These are phyloP conservation scores for Drosophila paramelanica DNA, from an alignment of 2,888 invertebrate genomes.

Conservation along the genomic window DNA sequence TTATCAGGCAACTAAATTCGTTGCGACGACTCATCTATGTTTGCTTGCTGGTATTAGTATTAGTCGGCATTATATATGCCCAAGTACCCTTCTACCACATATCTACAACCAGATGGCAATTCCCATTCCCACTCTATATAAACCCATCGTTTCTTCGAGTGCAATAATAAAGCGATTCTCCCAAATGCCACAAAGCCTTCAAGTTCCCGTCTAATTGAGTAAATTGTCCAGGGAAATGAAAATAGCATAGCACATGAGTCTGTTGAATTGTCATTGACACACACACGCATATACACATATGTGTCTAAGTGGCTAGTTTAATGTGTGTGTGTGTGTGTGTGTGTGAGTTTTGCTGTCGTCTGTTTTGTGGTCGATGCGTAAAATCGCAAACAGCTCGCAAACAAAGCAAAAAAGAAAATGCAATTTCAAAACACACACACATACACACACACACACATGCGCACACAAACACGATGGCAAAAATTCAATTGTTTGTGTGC, in stretches of 20 bases:
- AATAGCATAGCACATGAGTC: constrained; percentile 54
- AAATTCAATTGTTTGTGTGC: constrained; percentile 57
- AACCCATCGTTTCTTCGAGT: constrained; percentile 48
- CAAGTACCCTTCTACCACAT: constrained; percentile 6
- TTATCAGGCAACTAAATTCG: constrained; percentile 56
- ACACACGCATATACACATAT: constrained; percentile 3
- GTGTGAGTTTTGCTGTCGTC: constrained; percentile 20
- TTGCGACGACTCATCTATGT: constrained; percentile 30
- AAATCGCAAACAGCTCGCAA: constrained; percentile 54
- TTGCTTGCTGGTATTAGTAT: constrained; percentile 14
- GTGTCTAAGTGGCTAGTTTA: constrained; percentile 24
- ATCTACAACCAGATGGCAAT: not conserved
- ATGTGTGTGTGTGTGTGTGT: constrained; percentile 17
- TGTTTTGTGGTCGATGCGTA: constrained; percentile 57
- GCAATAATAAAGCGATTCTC: constrained; percentile 78
- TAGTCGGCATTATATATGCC: constrained; percentile 17
- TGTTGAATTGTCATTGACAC: constrained; percentile 34
- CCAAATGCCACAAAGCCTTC: constrained; percentile 76
- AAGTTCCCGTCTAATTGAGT: constrained; percentile 76
- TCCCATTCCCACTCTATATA: constrained; percentile 16
- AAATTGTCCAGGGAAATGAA: constrained; percentile 77
- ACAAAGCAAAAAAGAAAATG: constrained; percentile 43
- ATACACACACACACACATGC: constrained; percentile 7
- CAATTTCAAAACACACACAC: constrained; percentile 40
- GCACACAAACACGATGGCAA: constrained; percentile 9